Percentiles rank a stretch among this genome's conserved stretches.
phyloP scores from a whole-genome alignment of 2,797 vertebrate genomes.

The Phoebastria nigripes region DNA sequence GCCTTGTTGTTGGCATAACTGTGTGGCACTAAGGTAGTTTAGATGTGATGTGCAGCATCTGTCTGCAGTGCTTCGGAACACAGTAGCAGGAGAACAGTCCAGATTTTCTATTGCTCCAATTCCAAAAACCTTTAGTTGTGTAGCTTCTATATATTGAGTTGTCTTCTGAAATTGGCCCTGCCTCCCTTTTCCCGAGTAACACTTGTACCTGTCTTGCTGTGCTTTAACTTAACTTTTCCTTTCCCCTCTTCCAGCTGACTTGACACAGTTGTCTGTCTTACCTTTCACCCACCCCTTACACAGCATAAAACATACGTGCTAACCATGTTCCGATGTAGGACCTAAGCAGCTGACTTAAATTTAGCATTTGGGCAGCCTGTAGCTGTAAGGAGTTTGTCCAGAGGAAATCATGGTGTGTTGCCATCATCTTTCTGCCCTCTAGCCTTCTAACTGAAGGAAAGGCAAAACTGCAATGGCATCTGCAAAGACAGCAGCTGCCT shows the following conservation, averaged over 20 bases:
- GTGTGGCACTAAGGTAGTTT: not conserved
- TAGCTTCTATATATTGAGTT: not conserved
- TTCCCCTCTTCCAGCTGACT: not conserved
- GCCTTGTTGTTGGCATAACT: not conserved
- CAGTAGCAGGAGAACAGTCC: not conserved
- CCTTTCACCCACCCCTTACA: not conserved
- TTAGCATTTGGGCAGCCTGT: not conserved
- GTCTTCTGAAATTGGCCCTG: not conserved
- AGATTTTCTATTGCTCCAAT: not conserved
- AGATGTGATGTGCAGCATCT: not conserved
- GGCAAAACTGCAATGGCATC: not conserved
- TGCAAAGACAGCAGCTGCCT: not conserved
- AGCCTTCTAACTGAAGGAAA: not conserved
- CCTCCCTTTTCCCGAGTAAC: not conserved
- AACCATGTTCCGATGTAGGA: not conserved
- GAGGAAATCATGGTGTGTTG: not conserved
- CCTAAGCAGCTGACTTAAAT: not conserved
- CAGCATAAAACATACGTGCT: not conserved
- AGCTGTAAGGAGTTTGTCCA: not conserved
- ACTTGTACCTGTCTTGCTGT: not conserved
- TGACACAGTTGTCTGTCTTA: not conserved
- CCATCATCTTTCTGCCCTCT: not conserved
- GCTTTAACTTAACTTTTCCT: not conserved
- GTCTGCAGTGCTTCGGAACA: not conserved
- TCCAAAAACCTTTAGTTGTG: not conserved